A percentile compares a stretch with the other conserved stretches of the same genome.
phyloP scores from a whole-genome alignment of 1,140 invertebrate species.

The Pseudomyrmex flavicornis region DNA sequence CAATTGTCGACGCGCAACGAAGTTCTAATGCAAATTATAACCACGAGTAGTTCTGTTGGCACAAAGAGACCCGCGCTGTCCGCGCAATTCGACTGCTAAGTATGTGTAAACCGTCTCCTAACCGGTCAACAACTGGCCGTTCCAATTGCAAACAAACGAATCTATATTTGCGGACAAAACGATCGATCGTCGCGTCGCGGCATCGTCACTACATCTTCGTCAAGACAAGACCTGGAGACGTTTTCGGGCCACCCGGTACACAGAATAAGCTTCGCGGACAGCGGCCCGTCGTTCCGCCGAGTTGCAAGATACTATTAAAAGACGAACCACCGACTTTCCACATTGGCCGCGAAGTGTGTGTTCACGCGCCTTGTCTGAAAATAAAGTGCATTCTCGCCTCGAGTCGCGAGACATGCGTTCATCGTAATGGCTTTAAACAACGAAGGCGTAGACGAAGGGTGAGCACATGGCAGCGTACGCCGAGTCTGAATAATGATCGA shows the following conservation, averaged over 20 bases:
- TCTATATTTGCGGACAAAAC: slow-evolving; percentile 32
- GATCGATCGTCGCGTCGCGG: background rate
- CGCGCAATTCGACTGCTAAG: background rate
- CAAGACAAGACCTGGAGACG: slow-evolving; percentile 3
- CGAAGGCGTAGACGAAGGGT: slow-evolving; percentile 3
- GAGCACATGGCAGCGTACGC: background rate
- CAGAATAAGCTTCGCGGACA: slow-evolving; percentile 50
- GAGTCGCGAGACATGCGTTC: slow-evolving; percentile 24
- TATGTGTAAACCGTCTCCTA: slow-evolving; percentile 9
- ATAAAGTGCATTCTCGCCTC: slow-evolving; percentile 75
- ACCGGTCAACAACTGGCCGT: background rate
- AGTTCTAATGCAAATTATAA: slow-evolving; percentile 11
- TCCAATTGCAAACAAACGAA: slow-evolving; percentile 27
- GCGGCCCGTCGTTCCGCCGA: slow-evolving; percentile 63
- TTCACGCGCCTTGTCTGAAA: slow-evolving; percentile 76
- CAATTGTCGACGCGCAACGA: background rate
- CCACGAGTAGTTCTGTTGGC: background rate
- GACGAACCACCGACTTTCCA: slow-evolving; percentile 76
- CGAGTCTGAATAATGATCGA: background rate
- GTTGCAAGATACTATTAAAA: slow-evolving; percentile 79
- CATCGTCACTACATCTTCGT: background rate
- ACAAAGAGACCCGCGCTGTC: slow-evolving; percentile 16
- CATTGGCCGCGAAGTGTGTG: slow-evolving; percentile 76
- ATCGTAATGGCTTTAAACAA: slow-evolving; percentile 39
- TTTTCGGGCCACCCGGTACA: slow-evolving; percentile 58